Evolutionary conservation across 2,888 invertebrate species (phyloP).

Genomic region (Drosophila rubida): DNA sequence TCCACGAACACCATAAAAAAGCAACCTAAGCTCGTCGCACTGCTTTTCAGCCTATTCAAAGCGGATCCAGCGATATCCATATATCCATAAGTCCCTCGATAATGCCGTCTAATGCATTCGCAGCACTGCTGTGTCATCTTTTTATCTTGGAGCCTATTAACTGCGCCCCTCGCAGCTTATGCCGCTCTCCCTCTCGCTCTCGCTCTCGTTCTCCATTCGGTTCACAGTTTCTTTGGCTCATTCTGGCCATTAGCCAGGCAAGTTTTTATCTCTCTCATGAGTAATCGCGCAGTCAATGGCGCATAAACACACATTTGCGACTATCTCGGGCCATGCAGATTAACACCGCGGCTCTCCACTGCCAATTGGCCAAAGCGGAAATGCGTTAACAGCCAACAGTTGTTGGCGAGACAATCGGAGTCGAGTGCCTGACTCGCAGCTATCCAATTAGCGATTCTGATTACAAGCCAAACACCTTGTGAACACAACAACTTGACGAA

Average conservation of each 20-base stretch:
- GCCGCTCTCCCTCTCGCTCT: background rate
- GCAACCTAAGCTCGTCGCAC: background rate
- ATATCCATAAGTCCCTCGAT: background rate
- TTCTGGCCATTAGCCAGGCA: constrained; percentile 47
- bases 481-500: background rate
- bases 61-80: background rate
- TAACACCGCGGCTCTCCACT: constrained; percentile 17
- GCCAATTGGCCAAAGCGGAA: constrained; percentile 6
- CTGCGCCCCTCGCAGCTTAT: background rate
- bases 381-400: constrained; percentile 1
- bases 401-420: background rate
- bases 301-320: constrained; percentile 29
- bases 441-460: background rate
- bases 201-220: background rate
- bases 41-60: background rate
- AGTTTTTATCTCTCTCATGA: constrained; percentile 58
- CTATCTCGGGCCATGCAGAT: constrained; percentile 44
- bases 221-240: background rate
- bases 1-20: background rate
- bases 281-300: constrained; percentile 49
- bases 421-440: constrained; percentile 2
- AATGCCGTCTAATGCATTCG: constrained; percentile 5
- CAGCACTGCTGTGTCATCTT: constrained; percentile 9
- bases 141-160: constrained; percentile 43
- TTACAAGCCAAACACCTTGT: constrained; percentile 1